These are phyloP conservation scores for Pseudorhombus dupliciocellatus DNA, from an alignment of 2,113 vertebrate species.

Conservation along the genomic window DNA sequence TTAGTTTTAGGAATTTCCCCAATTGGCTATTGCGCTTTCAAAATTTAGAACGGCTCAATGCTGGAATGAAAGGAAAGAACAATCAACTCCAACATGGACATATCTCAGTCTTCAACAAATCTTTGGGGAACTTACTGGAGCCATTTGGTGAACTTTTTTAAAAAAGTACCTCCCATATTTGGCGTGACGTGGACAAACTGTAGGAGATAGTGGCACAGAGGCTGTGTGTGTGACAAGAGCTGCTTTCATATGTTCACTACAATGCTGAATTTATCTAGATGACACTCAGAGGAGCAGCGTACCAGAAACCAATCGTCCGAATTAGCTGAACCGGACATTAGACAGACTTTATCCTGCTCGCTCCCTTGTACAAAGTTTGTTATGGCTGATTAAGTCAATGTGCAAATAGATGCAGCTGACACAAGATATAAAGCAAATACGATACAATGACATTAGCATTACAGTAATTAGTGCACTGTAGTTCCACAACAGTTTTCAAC, in stretches of 20 bases:
- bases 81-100: too few relatives aligned
- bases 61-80: too few relatives aligned
- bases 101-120: too few relatives aligned
- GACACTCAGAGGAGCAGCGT: background rate
- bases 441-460: background rate
- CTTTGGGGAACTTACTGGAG: too few relatives aligned
- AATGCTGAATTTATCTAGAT: background rate
- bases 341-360: background rate
- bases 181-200: background rate
- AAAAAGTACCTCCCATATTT: background rate
- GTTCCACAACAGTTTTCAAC: background rate
- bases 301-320: background rate
- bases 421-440: background rate
- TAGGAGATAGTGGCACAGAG: background rate
- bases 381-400: background rate
- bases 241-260: background rate
- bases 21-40: background rate
- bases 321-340: background rate
- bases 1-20: too few relatives aligned
- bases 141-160: background rate
- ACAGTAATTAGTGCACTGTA: background rate
- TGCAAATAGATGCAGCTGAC: conserved; percentile 12
- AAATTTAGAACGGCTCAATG: background rate
- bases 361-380: background rate
- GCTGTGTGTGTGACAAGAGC: background rate